Conservation (phyloP, 2,797 vertebrate species). For the Chrosomus eos region DNA sequence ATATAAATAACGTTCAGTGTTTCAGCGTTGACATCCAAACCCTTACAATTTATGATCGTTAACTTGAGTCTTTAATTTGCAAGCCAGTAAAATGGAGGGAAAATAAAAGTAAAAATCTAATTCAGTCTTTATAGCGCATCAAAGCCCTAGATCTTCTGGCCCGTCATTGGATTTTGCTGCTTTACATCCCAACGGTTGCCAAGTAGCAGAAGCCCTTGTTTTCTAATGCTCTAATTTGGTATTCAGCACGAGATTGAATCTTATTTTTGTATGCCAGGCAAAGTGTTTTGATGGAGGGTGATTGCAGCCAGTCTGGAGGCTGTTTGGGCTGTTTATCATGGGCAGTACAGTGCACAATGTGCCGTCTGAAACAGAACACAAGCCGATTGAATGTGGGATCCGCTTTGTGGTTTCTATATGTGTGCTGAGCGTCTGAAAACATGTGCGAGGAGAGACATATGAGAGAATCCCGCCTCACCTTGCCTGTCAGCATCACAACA, state of each 20-base stretch:
- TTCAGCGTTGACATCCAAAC: slow-evolving; percentile 19
- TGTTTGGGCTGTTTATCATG: slow-evolving; percentile 88
- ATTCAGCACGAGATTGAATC: slow-evolving; percentile 94
- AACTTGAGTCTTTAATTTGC: slow-evolving; percentile 44
- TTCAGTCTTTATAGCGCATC: slow-evolving; percentile 49
- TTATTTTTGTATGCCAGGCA: slow-evolving; percentile 99
- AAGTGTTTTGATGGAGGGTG: slow-evolving; percentile 99
- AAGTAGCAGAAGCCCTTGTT: slow-evolving; percentile 93
- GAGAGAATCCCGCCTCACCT: slow-evolving; percentile 1
- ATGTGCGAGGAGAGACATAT: slow-evolving; percentile 13
- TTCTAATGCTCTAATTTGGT: slow-evolving; percentile 99
- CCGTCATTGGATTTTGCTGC: slow-evolving; percentile 88
- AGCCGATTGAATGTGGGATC: slow-evolving; percentile 80
- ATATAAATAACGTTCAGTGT: slow-evolving; percentile 7
- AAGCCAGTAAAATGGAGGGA: not conserved
- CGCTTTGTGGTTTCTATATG: slow-evolving; percentile 68
- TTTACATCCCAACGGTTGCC: slow-evolving; percentile 94
- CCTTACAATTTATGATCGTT: slow-evolving; percentile 24
- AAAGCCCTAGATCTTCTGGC: slow-evolving; percentile 65
- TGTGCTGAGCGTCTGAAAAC: slow-evolving; percentile 26
- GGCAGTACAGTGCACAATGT: slow-evolving; percentile 91
- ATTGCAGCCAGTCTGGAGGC: slow-evolving; percentile 98
- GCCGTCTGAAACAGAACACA: slow-evolving; percentile 88
- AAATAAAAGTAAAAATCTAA: slow-evolving; percentile 50
- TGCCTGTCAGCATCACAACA: slow-evolving; percentile 42